Conservation (phyloP, 2,888 invertebrate species). For the Drosophila eohydei region DNA sequence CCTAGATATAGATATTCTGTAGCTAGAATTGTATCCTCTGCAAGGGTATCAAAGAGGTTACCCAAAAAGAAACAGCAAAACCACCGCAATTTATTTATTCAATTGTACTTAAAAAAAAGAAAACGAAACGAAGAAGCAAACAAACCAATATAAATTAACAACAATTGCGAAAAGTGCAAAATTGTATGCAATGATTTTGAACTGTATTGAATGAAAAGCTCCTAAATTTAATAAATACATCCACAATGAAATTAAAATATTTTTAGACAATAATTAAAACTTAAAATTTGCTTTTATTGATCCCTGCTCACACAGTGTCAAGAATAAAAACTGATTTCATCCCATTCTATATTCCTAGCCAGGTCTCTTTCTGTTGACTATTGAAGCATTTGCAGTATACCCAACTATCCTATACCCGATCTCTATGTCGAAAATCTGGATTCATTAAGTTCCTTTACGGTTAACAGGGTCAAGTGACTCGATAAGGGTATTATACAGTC, state of each 20-base stretch:
- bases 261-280: constrained; percentile 10
- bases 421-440: no score
- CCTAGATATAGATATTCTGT: not conserved
- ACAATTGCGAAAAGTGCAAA: constrained; percentile 10
- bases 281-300: not conserved
- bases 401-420: no score
- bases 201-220: constrained; percentile 21
- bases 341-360: not conserved
- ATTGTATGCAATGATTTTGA: constrained; percentile 33
- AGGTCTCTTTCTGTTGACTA: not conserved
- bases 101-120: constrained; percentile 56
- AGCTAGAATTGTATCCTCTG: not conserved
- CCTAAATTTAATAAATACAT: constrained; percentile 37
- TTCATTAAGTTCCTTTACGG: no score
- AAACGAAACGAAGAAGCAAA: constrained; percentile 24
- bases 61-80: constrained; percentile 60
- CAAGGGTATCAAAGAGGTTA: constrained; percentile 22
- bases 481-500: not conserved
- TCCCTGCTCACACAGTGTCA: not conserved
- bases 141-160: constrained; percentile 21
- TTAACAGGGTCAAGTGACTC: not conserved
- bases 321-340: not conserved
- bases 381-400: no score
- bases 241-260: constrained; percentile 24
- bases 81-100: constrained; percentile 71